Percentiles rank a stretch among this genome's conserved stretches.
These are phyloP conservation scores for Aix galericulata DNA, from an alignment of 2,113 vertebrate species.

Conservation along the genomic window DNA sequence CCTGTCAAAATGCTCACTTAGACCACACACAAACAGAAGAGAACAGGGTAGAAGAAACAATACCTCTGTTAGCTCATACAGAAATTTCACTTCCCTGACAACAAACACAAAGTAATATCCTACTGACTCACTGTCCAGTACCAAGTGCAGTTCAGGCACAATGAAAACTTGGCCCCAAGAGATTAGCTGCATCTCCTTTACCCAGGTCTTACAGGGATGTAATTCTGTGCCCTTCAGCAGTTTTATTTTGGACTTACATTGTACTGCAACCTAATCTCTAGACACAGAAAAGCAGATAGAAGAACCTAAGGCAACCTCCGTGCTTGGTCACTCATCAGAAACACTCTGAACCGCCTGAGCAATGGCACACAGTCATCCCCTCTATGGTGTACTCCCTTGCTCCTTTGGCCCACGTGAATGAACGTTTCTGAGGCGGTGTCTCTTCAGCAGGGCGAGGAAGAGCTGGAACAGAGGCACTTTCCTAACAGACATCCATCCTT, in stretches of 20 bases:
- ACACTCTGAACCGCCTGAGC: rapidly evolving
- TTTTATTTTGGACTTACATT: neutral
- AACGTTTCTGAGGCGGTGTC: neutral
- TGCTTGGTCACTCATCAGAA: neutral
- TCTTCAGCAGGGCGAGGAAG: neutral
- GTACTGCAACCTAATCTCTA: neutral
- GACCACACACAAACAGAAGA: neutral
- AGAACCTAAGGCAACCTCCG: neutral
- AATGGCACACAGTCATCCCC: neutral
- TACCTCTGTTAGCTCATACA: neutral
- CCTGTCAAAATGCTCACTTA: neutral
- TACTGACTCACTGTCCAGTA: neutral
- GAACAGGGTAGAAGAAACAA: neutral
- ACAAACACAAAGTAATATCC: neutral
- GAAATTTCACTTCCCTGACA: neutral
- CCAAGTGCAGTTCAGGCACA: neutral
- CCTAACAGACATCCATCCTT: neutral
- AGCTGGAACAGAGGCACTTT: neutral
- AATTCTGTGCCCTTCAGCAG: neutral
- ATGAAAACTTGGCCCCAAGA: neutral
- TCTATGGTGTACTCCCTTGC: rapidly evolving
- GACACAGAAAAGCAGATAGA: neutral
- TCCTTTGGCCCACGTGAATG: neutral
- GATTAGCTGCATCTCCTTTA: neutral
- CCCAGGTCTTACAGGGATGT: neutral